phyloP scores from a whole-genome alignment of 2,113 vertebrate species.

The Passer domesticus region DNA sequence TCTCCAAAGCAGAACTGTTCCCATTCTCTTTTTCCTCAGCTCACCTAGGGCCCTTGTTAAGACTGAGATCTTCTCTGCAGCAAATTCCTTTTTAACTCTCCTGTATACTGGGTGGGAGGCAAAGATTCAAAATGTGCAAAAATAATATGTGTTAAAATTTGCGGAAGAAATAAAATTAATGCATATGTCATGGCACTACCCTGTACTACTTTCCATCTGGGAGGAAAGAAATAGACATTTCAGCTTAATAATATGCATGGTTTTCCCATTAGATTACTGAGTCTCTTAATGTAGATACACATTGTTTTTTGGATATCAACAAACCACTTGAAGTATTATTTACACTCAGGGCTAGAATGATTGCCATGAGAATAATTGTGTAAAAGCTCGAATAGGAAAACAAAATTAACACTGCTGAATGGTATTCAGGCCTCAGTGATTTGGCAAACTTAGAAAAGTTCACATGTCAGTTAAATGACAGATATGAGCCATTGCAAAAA shows the following conservation, averaged over 20 bases:
- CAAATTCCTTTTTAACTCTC: conserved; percentile 34
- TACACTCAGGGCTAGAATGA: conserved; percentile 65
- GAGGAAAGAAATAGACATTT: conserved; percentile 58
- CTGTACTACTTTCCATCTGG: conserved; percentile 46
- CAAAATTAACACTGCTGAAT: conserved; percentile 68
- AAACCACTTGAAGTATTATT: conserved; percentile 59
- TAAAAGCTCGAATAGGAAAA: conserved; percentile 61
- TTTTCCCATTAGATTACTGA: conserved; percentile 57
- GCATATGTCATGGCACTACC: conserved; percentile 39
- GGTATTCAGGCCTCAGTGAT: conserved; percentile 69
- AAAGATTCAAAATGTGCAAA: conserved; percentile 47
- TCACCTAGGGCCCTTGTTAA: background rate
- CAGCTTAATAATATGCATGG: conserved; percentile 57
- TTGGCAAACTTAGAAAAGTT: conserved; percentile 66
- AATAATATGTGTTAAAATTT: conserved; percentile 52
- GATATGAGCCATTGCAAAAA: conserved; percentile 41
- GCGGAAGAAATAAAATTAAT: conserved; percentile 54
- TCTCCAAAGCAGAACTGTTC: background rate
- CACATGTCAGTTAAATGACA: conserved; percentile 66
- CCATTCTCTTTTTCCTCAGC: background rate
- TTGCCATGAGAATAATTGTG: conserved; percentile 65
- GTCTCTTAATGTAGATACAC: conserved; percentile 55
- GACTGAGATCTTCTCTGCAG: background rate
- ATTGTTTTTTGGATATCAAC: conserved; percentile 60
- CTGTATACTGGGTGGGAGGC: conserved; percentile 18